Base-by-base conservation (phyloP, 2,888 invertebrate genomes). In the Arctia plantaginis region DNA sequence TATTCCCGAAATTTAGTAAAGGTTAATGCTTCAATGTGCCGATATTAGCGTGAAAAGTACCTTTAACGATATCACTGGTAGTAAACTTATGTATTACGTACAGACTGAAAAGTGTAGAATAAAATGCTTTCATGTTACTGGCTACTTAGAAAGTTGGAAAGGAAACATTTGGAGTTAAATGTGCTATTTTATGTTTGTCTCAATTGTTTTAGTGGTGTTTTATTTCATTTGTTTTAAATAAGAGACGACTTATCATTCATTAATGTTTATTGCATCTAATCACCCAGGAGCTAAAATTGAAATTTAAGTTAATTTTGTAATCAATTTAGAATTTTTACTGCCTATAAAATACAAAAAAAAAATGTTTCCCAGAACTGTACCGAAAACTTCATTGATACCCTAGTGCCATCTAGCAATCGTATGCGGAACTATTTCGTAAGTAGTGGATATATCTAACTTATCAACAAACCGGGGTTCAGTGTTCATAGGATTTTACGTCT, bases 31-130 rank as follows among this genome's bases (percentile, higher is more conserved):
- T 86, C 86, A 85, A 85, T 86, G 89, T 88, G 86, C 86, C 87
- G 86, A 89, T 91, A 90, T 92, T 91, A 91, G 88, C 79, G 87
- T 86, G 89, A 77, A 87, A 88, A 88, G 88, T 84, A 87, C 91
- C 88, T 91, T 92, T 89, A 87, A 67, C 30, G 90, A 85, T 86
- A 89, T 90, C 87, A 85, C 85, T 87, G 85, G 84, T 85, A 88
- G 84, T 91, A 90, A 90, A 91, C 84, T 81, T 84, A 74, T 72
- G 72, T 80, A 78, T 80, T 86, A 71, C 72, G 77, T 39, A 74
- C 59, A 65, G 71, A n/a, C 68, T 79, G 68, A 74, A 66, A 76
- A 69, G 75, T 79, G 71, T 73, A 47, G 44, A 51, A 39, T 47
- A 65, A 72, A 51, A 35, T 69, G 35, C 68, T 55, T 39, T 55